Evolutionary conservation across 2,113 vertebrate species (phyloP).

Genomic region (Myiagra hebetior): DNA sequence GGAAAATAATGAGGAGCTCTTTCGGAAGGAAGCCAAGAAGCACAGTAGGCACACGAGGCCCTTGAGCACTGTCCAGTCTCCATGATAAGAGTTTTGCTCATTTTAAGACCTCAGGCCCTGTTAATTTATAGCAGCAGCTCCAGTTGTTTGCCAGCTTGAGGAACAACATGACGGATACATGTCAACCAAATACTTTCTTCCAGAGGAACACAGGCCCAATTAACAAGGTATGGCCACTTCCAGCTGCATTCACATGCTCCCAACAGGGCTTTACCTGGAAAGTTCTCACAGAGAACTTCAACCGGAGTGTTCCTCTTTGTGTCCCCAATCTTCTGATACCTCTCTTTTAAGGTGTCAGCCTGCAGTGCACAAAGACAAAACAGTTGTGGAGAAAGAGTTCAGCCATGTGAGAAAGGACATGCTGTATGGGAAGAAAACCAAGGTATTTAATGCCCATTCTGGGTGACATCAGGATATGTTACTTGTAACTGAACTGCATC

Average conservation of each 20-base stretch:
- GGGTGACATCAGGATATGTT: background rate
- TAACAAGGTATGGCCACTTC: background rate
- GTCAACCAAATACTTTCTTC: background rate
- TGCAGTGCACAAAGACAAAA: conserved; percentile 68
- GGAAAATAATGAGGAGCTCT: background rate
- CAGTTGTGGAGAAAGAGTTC: conserved; percentile 45
- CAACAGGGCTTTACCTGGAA: conserved; percentile 82
- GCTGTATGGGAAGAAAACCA: conserved; percentile 3
- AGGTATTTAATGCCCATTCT: background rate
- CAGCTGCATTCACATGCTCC: background rate
- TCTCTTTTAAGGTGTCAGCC: conserved; percentile 98
- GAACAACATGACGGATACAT: background rate
- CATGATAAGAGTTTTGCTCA: background rate
- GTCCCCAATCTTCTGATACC: conserved; percentile 99
- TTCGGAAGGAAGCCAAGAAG: background rate
- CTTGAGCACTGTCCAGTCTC: background rate
- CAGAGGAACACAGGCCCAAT: background rate
- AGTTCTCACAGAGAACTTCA: conserved; percentile 98
- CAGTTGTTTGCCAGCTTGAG: background rate
- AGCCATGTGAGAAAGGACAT: conserved; percentile 4
- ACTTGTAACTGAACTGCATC: background rate
- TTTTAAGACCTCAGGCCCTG: background rate
- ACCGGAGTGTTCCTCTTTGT: conserved; percentile 98
- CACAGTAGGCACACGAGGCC: background rate
- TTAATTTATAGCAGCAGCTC: background rate